These are phyloP conservation scores for Ceratosolen solmsi DNA, from an alignment of 1,140 invertebrate species.

Conservation along the genomic window DNA sequence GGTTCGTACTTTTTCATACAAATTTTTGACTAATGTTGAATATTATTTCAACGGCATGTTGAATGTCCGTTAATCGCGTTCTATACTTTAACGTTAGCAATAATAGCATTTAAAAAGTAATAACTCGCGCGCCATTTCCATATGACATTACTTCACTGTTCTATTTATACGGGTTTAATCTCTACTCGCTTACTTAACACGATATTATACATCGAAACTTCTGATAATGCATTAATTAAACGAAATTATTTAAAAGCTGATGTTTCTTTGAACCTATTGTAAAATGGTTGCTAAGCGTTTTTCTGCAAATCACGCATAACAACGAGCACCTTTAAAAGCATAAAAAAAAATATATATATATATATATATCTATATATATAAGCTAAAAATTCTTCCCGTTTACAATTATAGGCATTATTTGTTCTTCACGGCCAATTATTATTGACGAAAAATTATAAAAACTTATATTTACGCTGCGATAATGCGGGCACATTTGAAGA, in stretches of 20 bases:
- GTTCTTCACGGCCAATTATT: background rate
- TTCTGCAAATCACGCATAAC: background rate
- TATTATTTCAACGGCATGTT: too few species aligned
- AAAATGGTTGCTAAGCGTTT: background rate
- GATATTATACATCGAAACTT: background rate
- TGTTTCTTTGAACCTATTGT: background rate
- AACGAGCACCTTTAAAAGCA: too few species aligned
- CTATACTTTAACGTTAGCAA: background rate
- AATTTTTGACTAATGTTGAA: too few species aligned
- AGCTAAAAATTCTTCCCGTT: background rate
- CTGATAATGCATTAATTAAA: background rate
- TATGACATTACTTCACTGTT: background rate
- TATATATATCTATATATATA: too few species aligned
- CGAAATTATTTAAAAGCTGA: background rate
- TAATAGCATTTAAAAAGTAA: conserved; percentile 21
- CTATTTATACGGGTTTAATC: background rate
- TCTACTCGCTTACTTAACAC: background rate
- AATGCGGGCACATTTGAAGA: too few species aligned
- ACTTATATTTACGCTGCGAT: too few species aligned
- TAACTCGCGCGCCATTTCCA: conserved; percentile 7
- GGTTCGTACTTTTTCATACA: too few species aligned
- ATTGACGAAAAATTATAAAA: background rate
- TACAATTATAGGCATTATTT: background rate
- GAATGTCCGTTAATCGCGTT: background rate
- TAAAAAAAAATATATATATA: too few species aligned